Conservation (phyloP, 2,888 invertebrate genomes). For the Theodoxus fluviatilis region DNA sequence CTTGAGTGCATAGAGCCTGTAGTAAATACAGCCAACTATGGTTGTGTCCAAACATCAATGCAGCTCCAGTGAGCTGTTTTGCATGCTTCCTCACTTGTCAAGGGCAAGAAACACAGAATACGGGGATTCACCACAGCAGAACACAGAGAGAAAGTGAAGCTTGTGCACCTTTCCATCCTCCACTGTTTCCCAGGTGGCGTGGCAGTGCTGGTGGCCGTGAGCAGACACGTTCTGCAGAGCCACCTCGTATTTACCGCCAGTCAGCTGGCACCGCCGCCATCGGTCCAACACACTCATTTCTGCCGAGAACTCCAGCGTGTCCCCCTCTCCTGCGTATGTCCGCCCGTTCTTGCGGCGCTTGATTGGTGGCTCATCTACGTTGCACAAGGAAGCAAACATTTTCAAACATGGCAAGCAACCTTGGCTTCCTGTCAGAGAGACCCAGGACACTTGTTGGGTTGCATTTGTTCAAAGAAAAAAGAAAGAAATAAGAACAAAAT, state of each 20-base stretch:
- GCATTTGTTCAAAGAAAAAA: background rate
- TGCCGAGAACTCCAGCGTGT: conserved; percentile 51
- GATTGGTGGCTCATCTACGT: conserved; percentile 51
- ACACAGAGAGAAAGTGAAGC: too few relatives aligned
- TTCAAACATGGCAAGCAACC: background rate
- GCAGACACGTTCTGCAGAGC: conserved; percentile 75
- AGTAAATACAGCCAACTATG: too few relatives aligned
- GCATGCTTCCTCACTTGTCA: too few relatives aligned
- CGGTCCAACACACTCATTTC: conserved; percentile 90
- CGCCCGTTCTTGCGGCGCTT: conserved; percentile 51
- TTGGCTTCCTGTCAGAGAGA: too few relatives aligned
- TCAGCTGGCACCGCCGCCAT: conserved; percentile 83
- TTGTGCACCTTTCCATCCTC: conserved; percentile 71
- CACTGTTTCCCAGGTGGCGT: conserved; percentile 77
- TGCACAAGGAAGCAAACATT: conserved; percentile 1
- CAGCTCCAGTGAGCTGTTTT: too few relatives aligned
- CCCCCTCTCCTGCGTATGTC: conserved; percentile 40
- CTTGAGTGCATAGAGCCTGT: too few relatives aligned
- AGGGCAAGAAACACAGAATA: too few relatives aligned
- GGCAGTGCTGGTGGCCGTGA: conserved; percentile 74
- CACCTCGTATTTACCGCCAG: conserved; percentile 89
- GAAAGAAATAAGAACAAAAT: background rate
- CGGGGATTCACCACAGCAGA: too few relatives aligned
- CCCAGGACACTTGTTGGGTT: too few relatives aligned
- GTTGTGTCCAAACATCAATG: too few relatives aligned